phyloP scores from a whole-genome alignment of 2,888 invertebrate species.

The Vesta saturnalis region DNA sequence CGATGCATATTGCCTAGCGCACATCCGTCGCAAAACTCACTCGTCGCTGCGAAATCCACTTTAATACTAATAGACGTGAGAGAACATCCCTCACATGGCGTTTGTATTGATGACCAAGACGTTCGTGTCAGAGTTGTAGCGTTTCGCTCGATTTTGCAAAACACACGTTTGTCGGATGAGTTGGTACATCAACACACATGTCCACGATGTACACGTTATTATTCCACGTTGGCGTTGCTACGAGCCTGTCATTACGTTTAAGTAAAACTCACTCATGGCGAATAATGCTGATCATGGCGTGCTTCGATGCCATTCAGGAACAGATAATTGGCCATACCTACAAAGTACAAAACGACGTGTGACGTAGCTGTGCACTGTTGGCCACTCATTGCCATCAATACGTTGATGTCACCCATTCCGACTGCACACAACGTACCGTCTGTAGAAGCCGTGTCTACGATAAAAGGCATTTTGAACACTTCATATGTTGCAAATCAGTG shows the following conservation, averaged over 20 bases:
- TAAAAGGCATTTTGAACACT: neutral
- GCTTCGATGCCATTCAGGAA: constrained; percentile 1
- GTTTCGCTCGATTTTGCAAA: constrained; percentile 10
- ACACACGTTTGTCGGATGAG: neutral
- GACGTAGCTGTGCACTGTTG: constrained; percentile 1
- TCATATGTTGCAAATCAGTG: neutral
- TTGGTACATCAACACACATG: constrained; percentile 5
- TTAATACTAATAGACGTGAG: neutral
- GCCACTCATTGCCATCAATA: neutral
- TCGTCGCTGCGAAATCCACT: neutral
- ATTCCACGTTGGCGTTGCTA: constrained; percentile 4
- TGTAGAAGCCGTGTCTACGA: neutral
- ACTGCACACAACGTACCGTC: neutral
- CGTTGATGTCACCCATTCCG: neutral
- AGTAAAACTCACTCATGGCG: neutral
- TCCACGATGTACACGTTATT: neutral
- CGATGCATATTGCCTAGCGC: constrained; percentile 10
- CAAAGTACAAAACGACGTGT: constrained; percentile 3
- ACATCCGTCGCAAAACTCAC: neutral
- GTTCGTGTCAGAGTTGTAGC: constrained; percentile 7
- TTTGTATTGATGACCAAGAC: constrained; percentile 12
- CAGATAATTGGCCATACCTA: neutral
- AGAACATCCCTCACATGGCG: neutral
- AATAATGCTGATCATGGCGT: neutral
- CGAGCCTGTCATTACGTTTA: neutral